Evolutionary conservation across 2,797 vertebrate species (phyloP), one percentile per base, ranked within the genome.

Genomic region (Pseudomugil tenellus): DNA sequence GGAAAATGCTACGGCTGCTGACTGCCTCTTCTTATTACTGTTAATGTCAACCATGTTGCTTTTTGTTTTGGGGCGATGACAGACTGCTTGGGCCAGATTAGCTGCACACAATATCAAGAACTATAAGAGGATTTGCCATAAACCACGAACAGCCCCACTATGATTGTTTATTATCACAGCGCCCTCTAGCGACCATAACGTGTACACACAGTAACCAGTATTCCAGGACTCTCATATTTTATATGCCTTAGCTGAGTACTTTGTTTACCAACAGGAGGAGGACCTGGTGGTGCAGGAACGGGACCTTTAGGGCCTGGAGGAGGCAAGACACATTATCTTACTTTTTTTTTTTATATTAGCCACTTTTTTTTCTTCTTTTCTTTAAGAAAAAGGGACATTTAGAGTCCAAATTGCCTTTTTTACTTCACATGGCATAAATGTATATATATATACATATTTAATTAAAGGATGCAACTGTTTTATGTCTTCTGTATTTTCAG

Each of bases 401-500:
- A 29, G 6, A 29, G 29, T 29, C 6, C 29, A 29, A 29, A 29
- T 29, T 29, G 6, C 29, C n/a, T n/a, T 63, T 6, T 46, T 19
- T 10, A 21, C 9, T 34, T 34, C 9, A 1, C 8, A n/a, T 21
- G 7, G 7, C 17, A 6, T 52, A 26, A 16, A 1, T 17, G 16
- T 52, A 2, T 52, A 14, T 51, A 6, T 26, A 19, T 19, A n/a
- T n/a, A n/a, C n/a, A n/a, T n/a, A n/a, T n/a, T n/a, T n/a, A n/a
- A n/a, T n/a, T n/a, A n/a, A n/a, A n/a, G n/a, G n/a, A n/a, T n/a
- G 64, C 54, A 13, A 66, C 35, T 77, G 52, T 64, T 58, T 62
- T 80, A 65, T 60, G 77, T 64, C 69, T 76, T 71, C 55, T 81
- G 59, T 64, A 60, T 56, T 84, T 46, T 23, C 80, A 98, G 97